Base-by-base conservation (phyloP, 1,140 invertebrate genomes). In the Drosophila pandora region DNA sequence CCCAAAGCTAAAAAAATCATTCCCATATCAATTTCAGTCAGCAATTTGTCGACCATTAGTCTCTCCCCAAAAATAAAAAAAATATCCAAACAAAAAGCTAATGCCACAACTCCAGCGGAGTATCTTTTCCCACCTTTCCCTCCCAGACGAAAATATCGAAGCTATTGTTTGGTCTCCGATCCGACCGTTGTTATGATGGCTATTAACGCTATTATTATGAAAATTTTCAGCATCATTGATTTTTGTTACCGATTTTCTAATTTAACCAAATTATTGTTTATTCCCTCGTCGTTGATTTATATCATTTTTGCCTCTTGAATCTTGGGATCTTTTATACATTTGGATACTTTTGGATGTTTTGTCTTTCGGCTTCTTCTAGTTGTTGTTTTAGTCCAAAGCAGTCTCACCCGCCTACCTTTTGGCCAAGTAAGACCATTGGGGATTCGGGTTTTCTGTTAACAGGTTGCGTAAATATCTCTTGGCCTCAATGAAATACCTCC, bases 141-240 rank as follows among this genome's bases (percentile, higher is more conserved):
- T 56, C 23, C 47, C 63, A 49, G 13, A 21, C 63, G 28, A 60
- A 54, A 37, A 72, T 54, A 63, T 76, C 50, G 53, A 45, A 43
- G 30, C 55, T 53, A 81, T 81, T 81, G 79, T 81, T 69, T 60
- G 59, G 69, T 28, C 50, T 30, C 13, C 55, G 61, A 59, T 30
- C 13, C 55, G 64, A 59, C 58, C 71, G 80, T 76, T 84, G 79
- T 87, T 87, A 79, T 87, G 65, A 81, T 79, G 76, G 49, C 82
- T 71, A 82, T 87, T 82, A 82, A 82, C 75, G 75, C 82, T 87
- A 88, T 87, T 87, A 87, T 87, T 87, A 87, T 87, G 83, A 87
- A 87, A 87, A 87, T 87, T 87, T 87, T 87, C 83, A 88, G 83
- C 83, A 83, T 88, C 83, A 87, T 87, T 87, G 83, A 87, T 82